A percentile compares a stretch with the other conserved stretches of the same genome.
Evolutionary conservation across 2,888 invertebrate genomes (phyloP).

Genomic region (Synergus umbraculus): DNA sequence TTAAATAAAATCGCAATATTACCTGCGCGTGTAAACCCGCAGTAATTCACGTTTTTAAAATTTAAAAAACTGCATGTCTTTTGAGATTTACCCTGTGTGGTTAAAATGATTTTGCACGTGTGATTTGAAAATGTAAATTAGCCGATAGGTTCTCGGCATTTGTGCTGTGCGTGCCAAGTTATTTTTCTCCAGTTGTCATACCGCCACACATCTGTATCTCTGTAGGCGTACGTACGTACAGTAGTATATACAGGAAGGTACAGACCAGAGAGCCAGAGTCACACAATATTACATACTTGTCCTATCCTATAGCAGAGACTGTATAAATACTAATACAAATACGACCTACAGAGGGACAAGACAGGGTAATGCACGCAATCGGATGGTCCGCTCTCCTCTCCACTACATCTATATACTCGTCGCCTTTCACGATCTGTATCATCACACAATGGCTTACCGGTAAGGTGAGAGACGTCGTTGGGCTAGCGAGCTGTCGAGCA

Average conservation of each 20-base stretch:
- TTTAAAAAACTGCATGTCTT: too few species aligned
- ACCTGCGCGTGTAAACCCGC: too few species aligned
- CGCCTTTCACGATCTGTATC: conserved; percentile 47
- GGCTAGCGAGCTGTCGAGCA: conserved; percentile 47
- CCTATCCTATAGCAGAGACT: conserved; percentile 6
- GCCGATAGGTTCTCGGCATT: background rate
- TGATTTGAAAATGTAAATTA: background rate
- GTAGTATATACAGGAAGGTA: background rate
- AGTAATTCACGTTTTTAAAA: too few species aligned
- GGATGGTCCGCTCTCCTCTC: conserved; percentile 24
- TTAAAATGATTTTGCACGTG: background rate
- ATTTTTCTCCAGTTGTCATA: conserved; percentile 37
- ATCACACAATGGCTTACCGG: conserved; percentile 52
- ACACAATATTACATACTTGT: conserved; percentile 25
- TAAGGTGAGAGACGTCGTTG: conserved; percentile 50
- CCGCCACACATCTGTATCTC: conserved; percentile 29
- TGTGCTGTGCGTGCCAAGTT: conserved; percentile 18
- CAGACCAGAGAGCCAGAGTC: background rate
- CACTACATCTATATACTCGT: conserved; percentile 19
- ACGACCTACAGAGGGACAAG: conserved; percentile 18
- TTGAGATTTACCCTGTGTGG: too few species aligned
- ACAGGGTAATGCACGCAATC: conserved; percentile 22
- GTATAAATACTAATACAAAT: background rate
- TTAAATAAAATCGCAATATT: too few species aligned
- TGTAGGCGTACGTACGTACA: conserved; percentile 21